Percentiles rank a stretch among this genome's conserved stretches.
Conservation (phyloP, 2,888 invertebrate species). For the Temnothorax rugatulus region DNA sequence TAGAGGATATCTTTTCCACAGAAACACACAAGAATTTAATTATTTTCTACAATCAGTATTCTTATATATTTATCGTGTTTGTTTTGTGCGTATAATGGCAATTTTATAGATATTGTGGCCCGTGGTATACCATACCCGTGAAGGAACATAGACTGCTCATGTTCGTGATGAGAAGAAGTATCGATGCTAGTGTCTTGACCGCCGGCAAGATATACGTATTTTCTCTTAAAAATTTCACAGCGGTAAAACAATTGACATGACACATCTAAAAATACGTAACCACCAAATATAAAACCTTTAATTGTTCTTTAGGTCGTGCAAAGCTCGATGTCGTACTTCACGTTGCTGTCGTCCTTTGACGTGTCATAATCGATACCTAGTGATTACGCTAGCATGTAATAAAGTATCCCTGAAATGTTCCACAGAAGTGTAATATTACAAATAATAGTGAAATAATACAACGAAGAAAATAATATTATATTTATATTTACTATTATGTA, state of each 20-base stretch:
- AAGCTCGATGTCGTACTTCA: slow-evolving; percentile 14
- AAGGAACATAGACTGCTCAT: neutral
- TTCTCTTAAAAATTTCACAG: slow-evolving; percentile 6
- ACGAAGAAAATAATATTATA: neutral
- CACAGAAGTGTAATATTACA: neutral
- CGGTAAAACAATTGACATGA: neutral
- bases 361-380: neutral
- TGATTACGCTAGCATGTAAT: neutral
- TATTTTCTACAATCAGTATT: neutral
- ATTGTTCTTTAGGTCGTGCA: neutral
- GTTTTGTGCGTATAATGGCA: neutral
- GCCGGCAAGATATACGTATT: slow-evolving; percentile 2
- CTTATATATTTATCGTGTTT: neutral
- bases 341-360: neutral
- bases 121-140: neutral
- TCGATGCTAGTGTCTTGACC: neutral
- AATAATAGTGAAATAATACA: too few species aligned
- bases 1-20: neutral
- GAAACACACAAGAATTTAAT: neutral
- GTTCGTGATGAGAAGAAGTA: neutral
- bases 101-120: neutral
- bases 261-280: too few species aligned
- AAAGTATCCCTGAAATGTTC: neutral
- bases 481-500: neutral
- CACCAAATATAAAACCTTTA: neutral